These are phyloP conservation scores for Aradus depressus DNA, from an alignment of 2,888 invertebrate species.

Conservation along the genomic window DNA sequence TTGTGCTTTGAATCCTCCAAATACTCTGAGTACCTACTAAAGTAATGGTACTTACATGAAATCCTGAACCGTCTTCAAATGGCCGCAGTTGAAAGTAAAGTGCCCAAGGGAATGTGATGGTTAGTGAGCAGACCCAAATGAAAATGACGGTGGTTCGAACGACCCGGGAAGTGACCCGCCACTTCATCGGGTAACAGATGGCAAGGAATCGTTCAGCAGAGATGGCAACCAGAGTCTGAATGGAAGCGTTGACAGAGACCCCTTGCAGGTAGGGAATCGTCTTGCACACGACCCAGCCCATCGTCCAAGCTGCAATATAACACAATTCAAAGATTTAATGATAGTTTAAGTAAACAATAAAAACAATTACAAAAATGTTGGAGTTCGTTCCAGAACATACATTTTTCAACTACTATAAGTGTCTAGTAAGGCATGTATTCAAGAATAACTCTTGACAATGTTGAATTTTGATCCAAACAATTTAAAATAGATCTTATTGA, in stretches of 20 bases:
- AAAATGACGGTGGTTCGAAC: conserved; percentile 38
- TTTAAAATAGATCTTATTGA: too few species aligned
- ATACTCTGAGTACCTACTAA: too few species aligned
- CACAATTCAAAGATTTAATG: too few species aligned
- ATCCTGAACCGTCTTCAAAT: conserved; percentile 35
- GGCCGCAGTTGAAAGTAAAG: conserved; percentile 40
- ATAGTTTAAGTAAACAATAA: too few species aligned
- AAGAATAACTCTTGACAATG: too few species aligned
- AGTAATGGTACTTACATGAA: conserved; percentile 32
- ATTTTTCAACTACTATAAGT: too few species aligned
- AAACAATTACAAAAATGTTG: too few species aligned
- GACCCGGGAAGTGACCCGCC: conserved; percentile 38
- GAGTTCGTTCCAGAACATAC: too few species aligned
- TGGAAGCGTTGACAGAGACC: conserved; percentile 46
- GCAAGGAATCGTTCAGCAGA: conserved; percentile 44
- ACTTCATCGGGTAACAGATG: conserved; percentile 40
- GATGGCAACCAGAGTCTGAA: conserved; percentile 46
- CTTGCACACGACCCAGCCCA: conserved; percentile 45
- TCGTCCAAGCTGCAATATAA: conserved; percentile 42
- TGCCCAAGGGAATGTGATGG: conserved; percentile 42
- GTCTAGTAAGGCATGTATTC: too few species aligned
- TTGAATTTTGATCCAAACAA: too few species aligned
- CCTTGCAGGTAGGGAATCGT: conserved; percentile 46
- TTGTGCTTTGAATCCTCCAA: too few species aligned
- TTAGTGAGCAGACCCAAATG: conserved; percentile 41